Conservation (phyloP, 2,888 invertebrate species). For the Chaitophorus viminalis region DNA sequence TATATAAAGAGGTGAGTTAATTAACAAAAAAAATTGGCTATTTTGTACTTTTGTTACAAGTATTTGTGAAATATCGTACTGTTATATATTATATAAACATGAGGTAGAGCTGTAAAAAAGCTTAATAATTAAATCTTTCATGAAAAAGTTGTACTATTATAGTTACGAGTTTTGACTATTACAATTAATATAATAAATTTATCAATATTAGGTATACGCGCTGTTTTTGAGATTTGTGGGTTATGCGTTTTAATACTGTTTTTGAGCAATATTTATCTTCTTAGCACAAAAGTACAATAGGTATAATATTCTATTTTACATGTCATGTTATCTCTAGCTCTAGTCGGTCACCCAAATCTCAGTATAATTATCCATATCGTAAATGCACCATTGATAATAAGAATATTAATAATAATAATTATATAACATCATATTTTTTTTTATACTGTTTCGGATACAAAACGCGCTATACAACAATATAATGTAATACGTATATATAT, state of each 20-base stretch:
- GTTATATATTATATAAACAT: constrained; percentile 58
- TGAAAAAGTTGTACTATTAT: constrained; percentile 60
- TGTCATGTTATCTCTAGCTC: constrained; percentile 50
- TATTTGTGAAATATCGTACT: constrained; percentile 62
- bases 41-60: constrained; percentile 62
- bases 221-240: constrained; percentile 53
- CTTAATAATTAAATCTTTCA: constrained; percentile 57
- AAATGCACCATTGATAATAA: constrained; percentile 48
- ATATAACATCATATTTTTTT: neutral
- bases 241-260: constrained; percentile 60
- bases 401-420: constrained; percentile 21
- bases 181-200: constrained; percentile 35
- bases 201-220: constrained; percentile 50
- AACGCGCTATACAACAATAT: neutral
- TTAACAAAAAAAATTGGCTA: constrained; percentile 62
- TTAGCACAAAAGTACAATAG: constrained; percentile 55
- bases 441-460: constrained; percentile 32
- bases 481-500: constrained; percentile 8
- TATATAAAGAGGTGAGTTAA: constrained; percentile 57
- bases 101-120: constrained; percentile 62
- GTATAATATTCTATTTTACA: constrained; percentile 31
- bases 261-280: constrained; percentile 62
- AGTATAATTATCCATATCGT: constrained; percentile 51
- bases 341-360: constrained; percentile 35
- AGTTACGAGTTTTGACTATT: constrained; percentile 60